Base-by-base conservation (phyloP, 2,888 invertebrate species). In the Heliothis peltigera region DNA sequence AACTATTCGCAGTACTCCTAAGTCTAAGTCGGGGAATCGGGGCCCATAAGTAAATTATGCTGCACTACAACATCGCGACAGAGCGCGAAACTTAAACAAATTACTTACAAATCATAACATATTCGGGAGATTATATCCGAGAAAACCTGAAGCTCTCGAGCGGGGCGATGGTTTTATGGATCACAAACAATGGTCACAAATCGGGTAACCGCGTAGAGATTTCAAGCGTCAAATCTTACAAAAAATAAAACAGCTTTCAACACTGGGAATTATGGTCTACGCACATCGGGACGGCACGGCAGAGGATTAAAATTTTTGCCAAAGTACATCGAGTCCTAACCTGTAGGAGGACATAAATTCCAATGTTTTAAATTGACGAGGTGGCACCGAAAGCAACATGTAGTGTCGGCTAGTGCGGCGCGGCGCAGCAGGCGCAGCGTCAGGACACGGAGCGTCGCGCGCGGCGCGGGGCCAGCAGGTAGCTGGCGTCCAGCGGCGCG, bases 1-100 rank as follows among this genome's bases (percentile, higher is more conserved):
- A 91, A 89, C 86, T 90, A 90, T 89, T 84, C 48, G 67, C 56
- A 64, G 44, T 56, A 64, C 32, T 15, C 42, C 58, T 64, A 66
- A 60, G 44, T 35, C 63, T 70, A 61, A 28, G 56, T 58, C 15
- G n/a, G 57, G 58, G 59, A 64, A 66, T 58, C 35, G 22, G 32
- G 52, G 53, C 18, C 35, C 44, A 49, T 32, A 22, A 56, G 47
- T 52, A 60, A 56, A 75, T 64, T 69, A 70, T 59, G 66, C 70
- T 63, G 66, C 62, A 62, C 61, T 77, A 70, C 70, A 69, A 69
- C 66, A 64, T 67, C 64, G 74, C 55, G 58, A 55, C 57, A 25
- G 58, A 58, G 44, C 70, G 59, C 70, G 70, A 64, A 64, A 70
- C 64, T 44, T 51, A 68, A 28, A 56, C 60, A 61, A 68, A 54